Conservation (phyloP, 2,113 vertebrate species). For the Miniopterus natalensis region DNA sequence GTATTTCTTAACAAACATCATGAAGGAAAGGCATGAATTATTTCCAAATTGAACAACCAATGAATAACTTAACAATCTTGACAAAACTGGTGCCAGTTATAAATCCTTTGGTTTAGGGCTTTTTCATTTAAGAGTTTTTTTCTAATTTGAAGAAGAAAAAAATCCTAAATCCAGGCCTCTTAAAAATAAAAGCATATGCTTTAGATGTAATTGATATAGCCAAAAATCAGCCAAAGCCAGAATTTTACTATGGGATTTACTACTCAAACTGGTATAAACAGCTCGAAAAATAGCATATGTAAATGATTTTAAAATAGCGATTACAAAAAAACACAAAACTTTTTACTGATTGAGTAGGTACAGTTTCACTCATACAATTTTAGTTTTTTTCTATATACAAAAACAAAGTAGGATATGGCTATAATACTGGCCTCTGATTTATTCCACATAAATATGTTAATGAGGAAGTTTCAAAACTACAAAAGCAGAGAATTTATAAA, state of each 20-base stretch:
- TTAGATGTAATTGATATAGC: not conserved
- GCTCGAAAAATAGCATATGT: not conserved
- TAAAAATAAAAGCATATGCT: slow-evolving; percentile 36
- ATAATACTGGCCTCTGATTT: not conserved
- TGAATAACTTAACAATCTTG: not conserved
- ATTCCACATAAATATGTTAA: slow-evolving; percentile 4
- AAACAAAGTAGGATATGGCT: not conserved
- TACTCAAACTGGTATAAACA: not conserved
- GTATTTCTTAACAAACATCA: slow-evolving; percentile 9
- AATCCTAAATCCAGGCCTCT: not conserved
- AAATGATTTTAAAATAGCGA: not conserved
- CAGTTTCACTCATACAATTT: not conserved
- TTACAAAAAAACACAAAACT: slow-evolving; percentile 40
- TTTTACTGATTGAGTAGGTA: slow-evolving; percentile 39
- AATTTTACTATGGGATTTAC: slow-evolving; percentile 22
- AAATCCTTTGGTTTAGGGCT: not conserved
- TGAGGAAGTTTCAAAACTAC: slow-evolving; percentile 11
- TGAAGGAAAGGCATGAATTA: slow-evolving; percentile 31
- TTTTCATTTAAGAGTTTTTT: slow-evolving; percentile 40
- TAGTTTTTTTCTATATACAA: slow-evolving; percentile 57
- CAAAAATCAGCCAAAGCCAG: not conserved
- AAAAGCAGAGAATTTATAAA: slow-evolving; percentile 29
- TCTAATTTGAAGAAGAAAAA: not conserved
- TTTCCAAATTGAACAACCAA: slow-evolving; percentile 18
- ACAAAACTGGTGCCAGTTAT: not conserved